Percentiles rank a stretch among this genome's conserved stretches.
phyloP scores from a whole-genome alignment of 1,140 invertebrate genomes.

The Leptonema lineaticorne region DNA sequence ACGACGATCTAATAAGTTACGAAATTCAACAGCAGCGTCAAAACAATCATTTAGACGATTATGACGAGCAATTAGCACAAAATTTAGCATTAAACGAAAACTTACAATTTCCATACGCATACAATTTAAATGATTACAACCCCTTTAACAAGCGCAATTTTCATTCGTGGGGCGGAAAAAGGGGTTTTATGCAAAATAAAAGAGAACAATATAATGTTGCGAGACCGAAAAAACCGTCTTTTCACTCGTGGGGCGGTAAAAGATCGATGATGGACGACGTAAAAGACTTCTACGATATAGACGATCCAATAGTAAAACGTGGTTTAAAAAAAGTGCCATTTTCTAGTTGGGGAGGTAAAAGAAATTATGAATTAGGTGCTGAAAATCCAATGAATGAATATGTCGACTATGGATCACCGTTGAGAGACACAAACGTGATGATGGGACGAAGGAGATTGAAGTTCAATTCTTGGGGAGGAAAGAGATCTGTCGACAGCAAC shows the following conservation, averaged over 20 bases:
- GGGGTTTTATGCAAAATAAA: neutral
- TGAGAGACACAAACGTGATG: constrained; percentile 2
- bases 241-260: constrained; percentile 16
- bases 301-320: neutral
- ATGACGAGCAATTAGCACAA: neutral
- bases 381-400: neutral
- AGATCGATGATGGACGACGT: neutral
- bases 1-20: neutral
- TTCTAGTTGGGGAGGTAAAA: constrained; percentile 25
- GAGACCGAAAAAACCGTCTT: neutral
- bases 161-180: constrained; percentile 17
- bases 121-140: neutral
- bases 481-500: constrained; percentile 17
- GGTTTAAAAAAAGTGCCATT: constrained; percentile 19
- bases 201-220: neutral
- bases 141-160: neutral
- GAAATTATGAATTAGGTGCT: neutral
- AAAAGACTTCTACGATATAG: neutral
- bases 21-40: neutral
- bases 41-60: neutral
- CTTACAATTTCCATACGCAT: too few species aligned
- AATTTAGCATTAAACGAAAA: neutral
- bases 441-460: constrained; percentile 14
- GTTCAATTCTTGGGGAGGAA: constrained; percentile 38
- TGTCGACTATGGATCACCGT: neutral